A percentile compares a stretch with the other conserved stretches of the same genome.
phyloP scores from a whole-genome alignment of 2,888 invertebrate species.

The Hoplodrina ambigua region DNA sequence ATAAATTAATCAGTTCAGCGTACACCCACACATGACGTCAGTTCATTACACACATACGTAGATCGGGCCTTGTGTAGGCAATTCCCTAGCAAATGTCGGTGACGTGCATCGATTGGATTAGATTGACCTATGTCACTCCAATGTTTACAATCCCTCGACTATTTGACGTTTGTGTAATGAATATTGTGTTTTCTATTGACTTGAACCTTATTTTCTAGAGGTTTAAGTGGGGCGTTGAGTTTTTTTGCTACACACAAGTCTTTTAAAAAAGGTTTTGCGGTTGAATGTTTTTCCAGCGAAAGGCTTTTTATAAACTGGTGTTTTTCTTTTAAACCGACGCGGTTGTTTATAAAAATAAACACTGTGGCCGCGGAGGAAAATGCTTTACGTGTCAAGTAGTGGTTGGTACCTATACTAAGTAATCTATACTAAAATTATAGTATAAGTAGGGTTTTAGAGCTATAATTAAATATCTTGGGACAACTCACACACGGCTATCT shows the following conservation, averaged over 20 bases:
- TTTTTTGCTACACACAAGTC: neutral
- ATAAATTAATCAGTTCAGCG: slow-evolving; percentile 6
- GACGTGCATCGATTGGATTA: slow-evolving; percentile 54
- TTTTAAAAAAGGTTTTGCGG: neutral
- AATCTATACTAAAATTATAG: too few species aligned
- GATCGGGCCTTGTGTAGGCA: slow-evolving; percentile 17
- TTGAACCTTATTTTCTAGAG: slow-evolving; percentile 3
- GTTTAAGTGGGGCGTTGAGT: neutral
- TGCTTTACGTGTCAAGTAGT: neutral
- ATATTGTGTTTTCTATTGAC: slow-evolving; percentile 38
- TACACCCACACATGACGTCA: slow-evolving; percentile 10
- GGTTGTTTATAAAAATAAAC: neutral
- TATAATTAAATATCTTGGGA: too few species aligned
- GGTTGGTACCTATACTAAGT: too few species aligned
- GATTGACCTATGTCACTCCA: slow-evolving; percentile 52
- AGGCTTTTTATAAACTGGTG: neutral
- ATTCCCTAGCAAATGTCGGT: slow-evolving; percentile 37
- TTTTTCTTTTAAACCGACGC: neutral
- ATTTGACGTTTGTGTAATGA: slow-evolving; percentile 39
- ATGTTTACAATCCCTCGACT: slow-evolving; percentile 47
- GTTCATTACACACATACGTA: slow-evolving; percentile 19
- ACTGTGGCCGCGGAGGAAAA: neutral
- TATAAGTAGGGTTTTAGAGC: too few species aligned
- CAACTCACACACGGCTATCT: too few species aligned
- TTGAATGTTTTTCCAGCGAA: neutral